phyloP scores from a whole-genome alignment of 2,797 vertebrate genomes.

The Champsocephalus esox region DNA sequence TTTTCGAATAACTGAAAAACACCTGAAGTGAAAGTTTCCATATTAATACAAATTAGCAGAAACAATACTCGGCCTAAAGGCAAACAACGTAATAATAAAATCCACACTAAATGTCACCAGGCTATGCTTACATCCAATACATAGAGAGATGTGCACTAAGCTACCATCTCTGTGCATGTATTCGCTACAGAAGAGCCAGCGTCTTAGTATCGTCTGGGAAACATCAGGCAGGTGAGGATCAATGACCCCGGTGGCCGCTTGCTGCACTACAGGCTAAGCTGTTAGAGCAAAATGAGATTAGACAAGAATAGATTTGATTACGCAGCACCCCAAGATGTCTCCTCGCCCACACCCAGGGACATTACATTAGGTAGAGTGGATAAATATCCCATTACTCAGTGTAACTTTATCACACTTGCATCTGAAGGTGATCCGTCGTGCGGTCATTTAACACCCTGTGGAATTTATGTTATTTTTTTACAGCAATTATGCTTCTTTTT shows the following conservation, averaged over 20 bases:
- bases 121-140: neutral
- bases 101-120: too few relatives aligned
- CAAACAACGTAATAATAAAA: too few relatives aligned
- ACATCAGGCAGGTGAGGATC: conserved; percentile 31
- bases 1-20: too few relatives aligned
- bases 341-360: conserved; percentile 39
- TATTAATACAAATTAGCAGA: neutral
- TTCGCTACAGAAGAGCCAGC: neutral
- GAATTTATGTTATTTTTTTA: neutral
- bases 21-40: neutral
- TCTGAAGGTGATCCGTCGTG: conserved; percentile 28
- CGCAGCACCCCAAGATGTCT: conserved; percentile 35
- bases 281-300: conserved; percentile 67
- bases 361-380: conserved; percentile 52
- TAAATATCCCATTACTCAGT: conserved; percentile 60
- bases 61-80: neutral
- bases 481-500: neutral
- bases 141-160: neutral
- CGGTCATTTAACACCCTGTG: conserved; percentile 12
- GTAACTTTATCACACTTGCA: conserved; percentile 35
- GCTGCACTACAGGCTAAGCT: conserved; percentile 17
- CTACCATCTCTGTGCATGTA: neutral
- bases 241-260: conserved; percentile 34
- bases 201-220: neutral
- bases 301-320: conserved; percentile 67